Evolutionary conservation across 2,888 invertebrate genomes (phyloP), one percentile per base, ranked within the genome.

Genomic region (Euplexia lucipara): DNA sequence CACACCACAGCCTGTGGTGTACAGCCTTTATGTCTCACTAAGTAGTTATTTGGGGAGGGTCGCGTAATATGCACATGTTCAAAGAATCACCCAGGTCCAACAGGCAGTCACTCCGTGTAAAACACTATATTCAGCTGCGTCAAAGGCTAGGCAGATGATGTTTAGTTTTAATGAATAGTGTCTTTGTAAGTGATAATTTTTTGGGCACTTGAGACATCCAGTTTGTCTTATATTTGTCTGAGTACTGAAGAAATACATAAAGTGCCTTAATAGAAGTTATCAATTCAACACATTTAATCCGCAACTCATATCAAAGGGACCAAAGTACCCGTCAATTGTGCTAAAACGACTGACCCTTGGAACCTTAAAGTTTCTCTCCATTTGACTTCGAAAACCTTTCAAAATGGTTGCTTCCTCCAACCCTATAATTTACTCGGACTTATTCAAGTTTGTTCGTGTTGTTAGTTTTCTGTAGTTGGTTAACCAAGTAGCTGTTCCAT

Each of bases 391-490:
- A 14, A 18, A 70, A 66, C 74, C 65, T 63, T 76, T 67, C 77
- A 67, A 59, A 61, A 56, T 65, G 53, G 61, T 62, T 58, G 39
- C 57, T 73, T 69, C 56, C 70, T 71, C 22, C 39, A n/a, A 66
- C 49, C 57, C 51, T 76, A 60, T 69, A 75, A 75, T 81, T 71
- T 63, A 70, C 70, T 67, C 41, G 49, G 42, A 65, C 63, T 78
- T 70, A 61, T 61, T 56, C 56, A 65, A 70, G 61, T 70, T 76
- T 41, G 47, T 58, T 65, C 18, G 7, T 26, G 68, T 47, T 51
- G 51, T 45, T 60, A 63, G 42, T 68, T 74, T 58, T 59, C 63
- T 41, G 47, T 53, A 58, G 63, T 72, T 57, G 39, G 41, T 37
- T 56, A 52, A 57, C 62, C 62, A 56, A 62, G 22, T 26, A 47